Evolutionary conservation across 2,797 vertebrate species (phyloP).

Genomic region (Scyliorhinus canicula): DNA sequence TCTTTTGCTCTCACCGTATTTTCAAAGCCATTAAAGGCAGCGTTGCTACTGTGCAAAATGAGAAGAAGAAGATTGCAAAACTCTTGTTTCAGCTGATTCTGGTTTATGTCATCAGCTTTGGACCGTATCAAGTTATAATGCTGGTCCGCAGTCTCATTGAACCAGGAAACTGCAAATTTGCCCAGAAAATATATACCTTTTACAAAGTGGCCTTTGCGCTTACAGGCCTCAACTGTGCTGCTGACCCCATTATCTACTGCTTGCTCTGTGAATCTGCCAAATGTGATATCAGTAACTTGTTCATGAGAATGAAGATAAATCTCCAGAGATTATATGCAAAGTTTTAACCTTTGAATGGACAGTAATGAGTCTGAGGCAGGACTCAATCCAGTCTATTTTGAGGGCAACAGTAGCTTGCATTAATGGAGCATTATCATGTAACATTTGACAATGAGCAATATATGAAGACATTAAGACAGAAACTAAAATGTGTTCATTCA

Average conservation of each 20-base stretch:
- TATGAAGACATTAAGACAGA: background rate
- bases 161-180: conserved; percentile 39
- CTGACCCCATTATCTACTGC: conserved; percentile 54
- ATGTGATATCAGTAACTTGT: conserved; percentile 44
- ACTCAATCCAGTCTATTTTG: background rate
- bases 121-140: conserved; percentile 52
- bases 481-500: background rate
- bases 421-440: background rate
- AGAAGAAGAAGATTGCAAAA: conserved; percentile 47
- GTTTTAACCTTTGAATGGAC: too few relatives aligned
- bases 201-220: conserved; percentile 50
- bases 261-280: conserved; percentile 48
- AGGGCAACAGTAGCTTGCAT: background rate
- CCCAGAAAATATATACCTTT: conserved; percentile 38
- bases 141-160: conserved; percentile 48
- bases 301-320: background rate
- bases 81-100: conserved; percentile 49
- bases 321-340: background rate
- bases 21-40: conserved; percentile 44
- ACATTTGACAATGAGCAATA: background rate
- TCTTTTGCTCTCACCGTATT: conserved; percentile 51
- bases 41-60: conserved; percentile 42
- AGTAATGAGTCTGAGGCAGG: background rate
- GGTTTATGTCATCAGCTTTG: conserved; percentile 49
- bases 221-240: conserved; percentile 52